Percentiles rank a stretch among this genome's conserved stretches.
Evolutionary conservation across 2,888 invertebrate species (phyloP).

Genomic region (Shargacucullia verbasci): DNA sequence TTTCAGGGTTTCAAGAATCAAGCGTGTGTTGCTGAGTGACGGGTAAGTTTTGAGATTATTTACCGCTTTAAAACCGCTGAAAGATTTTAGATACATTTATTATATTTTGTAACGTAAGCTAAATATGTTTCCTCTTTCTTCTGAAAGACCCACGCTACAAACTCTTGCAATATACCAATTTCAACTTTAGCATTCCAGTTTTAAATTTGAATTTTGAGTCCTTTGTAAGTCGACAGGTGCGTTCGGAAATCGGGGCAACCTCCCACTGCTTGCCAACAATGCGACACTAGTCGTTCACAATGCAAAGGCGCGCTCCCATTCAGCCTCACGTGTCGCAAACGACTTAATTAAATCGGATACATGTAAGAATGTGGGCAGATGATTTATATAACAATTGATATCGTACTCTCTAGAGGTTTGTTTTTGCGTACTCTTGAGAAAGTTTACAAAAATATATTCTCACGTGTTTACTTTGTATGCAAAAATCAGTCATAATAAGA

Average conservation of each 20-base stretch:
- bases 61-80: too few species aligned
- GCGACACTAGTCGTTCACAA: slow-evolving; percentile 67
- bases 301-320: slow-evolving; percentile 72
- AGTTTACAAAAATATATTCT: slow-evolving; percentile 46
- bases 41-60: too few species aligned
- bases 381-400: slow-evolving; percentile 72
- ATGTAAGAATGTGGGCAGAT: slow-evolving; percentile 78
- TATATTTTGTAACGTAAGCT: slow-evolving; percentile 25
- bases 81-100: not conserved
- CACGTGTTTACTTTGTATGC: slow-evolving; percentile 37
- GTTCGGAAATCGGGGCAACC: slow-evolving; percentile 77
- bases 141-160: slow-evolving; percentile 65
- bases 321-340: slow-evolving; percentile 81
- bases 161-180: slow-evolving; percentile 39
- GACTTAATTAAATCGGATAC: slow-evolving; percentile 86
- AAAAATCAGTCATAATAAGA: slow-evolving; percentile 1
- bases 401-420: slow-evolving; percentile 57
- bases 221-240: slow-evolving; percentile 78
- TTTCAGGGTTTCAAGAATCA: too few species aligned
- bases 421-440: slow-evolving; percentile 54
- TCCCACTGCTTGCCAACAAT: slow-evolving; percentile 86
- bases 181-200: slow-evolving; percentile 57
- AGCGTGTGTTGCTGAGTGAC: too few species aligned
- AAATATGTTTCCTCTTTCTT: slow-evolving; percentile 28
- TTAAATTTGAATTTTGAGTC: slow-evolving; percentile 62